Base-by-base conservation (phyloP, 2,113 vertebrate species). In the Oxyura jamaicensis region DNA sequence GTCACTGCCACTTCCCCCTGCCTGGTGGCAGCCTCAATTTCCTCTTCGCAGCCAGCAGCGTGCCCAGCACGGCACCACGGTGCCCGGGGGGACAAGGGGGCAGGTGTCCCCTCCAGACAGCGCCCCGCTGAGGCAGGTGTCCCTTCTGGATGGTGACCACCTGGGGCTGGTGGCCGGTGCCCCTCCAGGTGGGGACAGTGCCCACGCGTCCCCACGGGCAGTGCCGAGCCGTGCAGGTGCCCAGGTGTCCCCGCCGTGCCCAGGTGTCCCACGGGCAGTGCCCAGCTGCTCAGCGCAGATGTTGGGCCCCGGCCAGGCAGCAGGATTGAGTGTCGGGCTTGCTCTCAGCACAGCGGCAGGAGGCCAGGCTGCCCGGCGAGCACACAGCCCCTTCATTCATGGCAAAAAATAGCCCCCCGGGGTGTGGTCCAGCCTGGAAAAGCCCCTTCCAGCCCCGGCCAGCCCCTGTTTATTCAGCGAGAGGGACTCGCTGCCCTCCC, bases 361-460 rank as follows among this genome's bases (percentile, higher is more conserved):
- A 88, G 83, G 91, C 92, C 89, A 86, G 83, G 90, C 83, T 91
- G 93, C 52, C 68, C 76, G 77, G 79, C 2, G 5, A 96, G 88
- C 58, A 93, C 90, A 97, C 96, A 97, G 95, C 95, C 66, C 83
- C 71, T 89, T 94, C 95, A 96, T 96, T 97, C 96, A 97, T 88
- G 53, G 90, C 91, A 94, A 96, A 97, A 94, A 94, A 94, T 93
- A 96, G 93, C 84, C 94, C 93, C 86, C 93, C n/a, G 17, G 95
- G 96, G 95, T 96, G 96, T 95, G 96, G 95, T 83, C 66, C 92
- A 60, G 79, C 73, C 90, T 97, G 95, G 95, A 96, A 95, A 94
- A 88, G 93, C 89, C 95, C 96, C 95, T 87, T 96, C 87, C 87
- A 85, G 86, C 76, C 63, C 80, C 2, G 13, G 82, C 92, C 92